Evolutionary conservation across 2,797 vertebrate species (phyloP), one percentile per base, ranked within the genome.

Genomic region (Menidia menidia): DNA sequence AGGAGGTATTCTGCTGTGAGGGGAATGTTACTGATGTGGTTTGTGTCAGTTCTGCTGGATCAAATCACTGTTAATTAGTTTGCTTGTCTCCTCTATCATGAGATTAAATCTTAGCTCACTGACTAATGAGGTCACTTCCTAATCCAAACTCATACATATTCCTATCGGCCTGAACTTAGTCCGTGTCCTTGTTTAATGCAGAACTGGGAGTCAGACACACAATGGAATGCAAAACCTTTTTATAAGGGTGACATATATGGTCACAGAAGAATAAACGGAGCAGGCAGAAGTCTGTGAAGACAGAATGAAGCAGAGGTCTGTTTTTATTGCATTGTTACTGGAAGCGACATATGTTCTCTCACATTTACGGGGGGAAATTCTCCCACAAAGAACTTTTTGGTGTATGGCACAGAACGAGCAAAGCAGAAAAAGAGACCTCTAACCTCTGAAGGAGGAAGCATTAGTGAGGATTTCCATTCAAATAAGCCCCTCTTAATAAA

Each of bases 291-390:
- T 39, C 50, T 69, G 71, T 71, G 72, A 78, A 53, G 75, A 82
- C 79, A 85, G 75, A 65, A 60, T 12, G 10, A 83, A 43, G 69
- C 64, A 55, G 78, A 75, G 79, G 78, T 68, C 81, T 90, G 83
- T 81, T 91, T 91, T 92, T 90, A 88, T 81, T 87, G 84, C 86
- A 80, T 73, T 63, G 69, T 78, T 81, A 87, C 84, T 89, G 87
- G 87, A 89, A 89, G 87, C 81, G 75, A 81, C 86, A 86, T 86
- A 89, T 87, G 85, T 90, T 91, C 86, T 70, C 72, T 84, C 63
- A 74, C 75, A 71, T 89, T 80, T 86, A 88, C 71, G 44, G 68
- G 64, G 81, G 65, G 76, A 88, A 80, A 73, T 42, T 71, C 74
- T 81, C 80, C 85, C 85, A 86, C 82, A 85, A 82, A 87, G 75